phyloP scores from a whole-genome alignment of 2,888 invertebrate species.

The Dione vanillae region DNA sequence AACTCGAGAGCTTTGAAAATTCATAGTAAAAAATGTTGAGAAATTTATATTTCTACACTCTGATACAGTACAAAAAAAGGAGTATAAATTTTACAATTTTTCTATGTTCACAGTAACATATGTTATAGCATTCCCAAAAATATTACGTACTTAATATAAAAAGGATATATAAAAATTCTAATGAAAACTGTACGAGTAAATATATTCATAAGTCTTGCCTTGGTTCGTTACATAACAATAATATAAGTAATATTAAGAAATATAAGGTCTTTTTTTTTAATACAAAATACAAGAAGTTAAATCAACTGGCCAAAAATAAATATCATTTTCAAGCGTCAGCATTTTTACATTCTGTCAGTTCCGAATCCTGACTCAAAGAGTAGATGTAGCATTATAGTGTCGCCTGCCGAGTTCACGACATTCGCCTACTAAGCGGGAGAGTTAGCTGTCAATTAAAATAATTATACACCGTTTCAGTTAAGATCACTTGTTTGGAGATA shows the following conservation, averaged over 20 bases:
- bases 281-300: too few species aligned
- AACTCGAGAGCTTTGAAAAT: not conserved
- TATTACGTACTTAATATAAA: not conserved
- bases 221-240: too few species aligned
- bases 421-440: constrained; percentile 35
- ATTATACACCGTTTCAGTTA: constrained; percentile 51
- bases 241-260: too few species aligned
- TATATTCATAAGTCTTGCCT: not conserved
- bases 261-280: too few species aligned
- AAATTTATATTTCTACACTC: too few species aligned
- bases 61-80: too few species aligned
- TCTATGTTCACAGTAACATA: too few species aligned
- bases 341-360: constrained; percentile 2
- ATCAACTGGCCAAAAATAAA: too few species aligned
- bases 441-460: constrained; percentile 53
- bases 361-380: constrained; percentile 45
- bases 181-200: not conserved
- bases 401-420: constrained; percentile 43
- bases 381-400: constrained; percentile 33
- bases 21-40: too few species aligned
- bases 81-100: too few species aligned
- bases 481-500: constrained; percentile 53
- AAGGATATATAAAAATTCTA: not conserved
- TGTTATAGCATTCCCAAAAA: too few species aligned
- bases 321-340: constrained; percentile 5